These are phyloP conservation scores for Bryconaethiops microstoma DNA, from an alignment of 2,797 vertebrate species.

Conservation along the genomic window DNA sequence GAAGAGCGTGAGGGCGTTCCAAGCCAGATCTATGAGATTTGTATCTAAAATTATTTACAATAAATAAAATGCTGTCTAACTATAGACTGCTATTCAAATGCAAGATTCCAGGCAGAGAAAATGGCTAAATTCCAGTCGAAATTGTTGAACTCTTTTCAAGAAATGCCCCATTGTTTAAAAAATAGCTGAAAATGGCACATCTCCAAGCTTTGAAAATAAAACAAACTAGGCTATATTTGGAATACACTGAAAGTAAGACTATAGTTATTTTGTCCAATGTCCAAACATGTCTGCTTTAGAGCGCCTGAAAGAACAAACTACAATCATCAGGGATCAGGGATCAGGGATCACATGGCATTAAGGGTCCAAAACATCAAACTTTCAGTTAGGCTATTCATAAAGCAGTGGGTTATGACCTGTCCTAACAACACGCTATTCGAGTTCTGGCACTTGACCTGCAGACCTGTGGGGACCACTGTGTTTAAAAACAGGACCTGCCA, in stretches of 20 bases:
- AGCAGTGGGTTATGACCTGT: constrained; percentile 60
- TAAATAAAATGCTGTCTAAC: constrained; percentile 64
- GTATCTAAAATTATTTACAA: constrained; percentile 21
- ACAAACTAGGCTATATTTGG: constrained; percentile 63
- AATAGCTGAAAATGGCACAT: constrained; percentile 67
- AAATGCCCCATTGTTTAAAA: constrained; percentile 74
- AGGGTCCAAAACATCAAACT: constrained; percentile 38
- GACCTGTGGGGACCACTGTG: constrained; percentile 39
- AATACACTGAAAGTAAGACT: constrained; percentile 68
- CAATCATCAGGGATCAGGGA: neutral
- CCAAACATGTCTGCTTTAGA: constrained; percentile 3
- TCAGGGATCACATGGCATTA: neutral
- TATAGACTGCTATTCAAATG: constrained; percentile 63
- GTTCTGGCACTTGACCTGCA: constrained; percentile 55
- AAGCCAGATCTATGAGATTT: too few species aligned
- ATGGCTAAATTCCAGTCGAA: constrained; percentile 8
- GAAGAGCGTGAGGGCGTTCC: too few species aligned
- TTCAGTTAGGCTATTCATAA: constrained; percentile 43
- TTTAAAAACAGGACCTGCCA: constrained; percentile 66
- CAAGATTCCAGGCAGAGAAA: constrained; percentile 66
- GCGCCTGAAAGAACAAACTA: neutral
- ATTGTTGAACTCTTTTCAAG: constrained; percentile 59
- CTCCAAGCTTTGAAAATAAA: constrained; percentile 56
- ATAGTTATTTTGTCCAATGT: constrained; percentile 50
- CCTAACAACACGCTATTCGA: constrained; percentile 65